Base-by-base conservation (phyloP, 2,888 invertebrate genomes). In the Ophion ellenae region DNA sequence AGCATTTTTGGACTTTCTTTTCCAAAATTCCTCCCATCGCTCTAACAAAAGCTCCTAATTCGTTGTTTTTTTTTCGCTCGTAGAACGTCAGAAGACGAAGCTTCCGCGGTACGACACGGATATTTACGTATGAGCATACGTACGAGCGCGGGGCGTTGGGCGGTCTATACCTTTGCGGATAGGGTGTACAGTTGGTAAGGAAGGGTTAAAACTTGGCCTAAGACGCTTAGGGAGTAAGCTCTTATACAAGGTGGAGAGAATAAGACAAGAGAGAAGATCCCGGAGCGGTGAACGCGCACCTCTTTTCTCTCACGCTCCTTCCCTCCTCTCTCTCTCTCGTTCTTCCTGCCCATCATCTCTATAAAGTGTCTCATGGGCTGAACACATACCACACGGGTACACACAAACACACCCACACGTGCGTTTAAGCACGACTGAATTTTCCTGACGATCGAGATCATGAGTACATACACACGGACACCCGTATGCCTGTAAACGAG, bases 191-290 rank as follows among this genome's bases (percentile, higher is more conserved):
- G 81, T 36, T 85, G 71, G 81, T 47, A 87, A 88, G 90, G 88
- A 90, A 90, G 92, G 91, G 91, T 90, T 91, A 92, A 94, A 94
- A 94, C 92, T 94, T 93, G 91, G 90, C 89, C 92, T 94, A 94
- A 94, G 93, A 93, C 91, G 93, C 93, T 94, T 94, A 94, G 90
- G 88, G 90, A 86, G 89, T 93, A 93, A 93, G 93, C 92, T 91
- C 92, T 92, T 92, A 91, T 89, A 92, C 92, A 93, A 92, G 92
- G 91, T 90, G 89, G 91, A 91, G 92, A 92, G 92, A 93, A 92
- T 92, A 91, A 92, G 91, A 91, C 90, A 89, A 89, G 90, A 90
- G 89, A 86, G 86, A 86, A 81, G 66, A 73, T 83, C 76, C 81
- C 78, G 40, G 81, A 78, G 81, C 66, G 76, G 84, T 64, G 74